Conservation (phyloP, 2,888 invertebrate species). For the Syritta pipiens region DNA sequence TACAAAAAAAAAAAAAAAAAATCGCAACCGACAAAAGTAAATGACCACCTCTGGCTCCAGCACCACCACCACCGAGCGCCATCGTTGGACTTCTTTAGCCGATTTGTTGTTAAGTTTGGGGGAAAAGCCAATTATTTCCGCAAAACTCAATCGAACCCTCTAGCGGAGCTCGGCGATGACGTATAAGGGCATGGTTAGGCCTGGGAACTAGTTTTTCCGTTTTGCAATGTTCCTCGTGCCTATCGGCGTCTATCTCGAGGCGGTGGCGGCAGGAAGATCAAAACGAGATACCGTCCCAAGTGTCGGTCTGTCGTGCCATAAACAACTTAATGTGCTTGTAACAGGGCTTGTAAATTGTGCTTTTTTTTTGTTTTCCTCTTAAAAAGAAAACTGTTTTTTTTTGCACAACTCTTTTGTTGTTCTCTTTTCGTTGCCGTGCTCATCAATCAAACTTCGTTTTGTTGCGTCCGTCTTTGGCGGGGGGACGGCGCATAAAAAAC, state of each 20-base stretch:
- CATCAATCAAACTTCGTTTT: constrained; percentile 47
- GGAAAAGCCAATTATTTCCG: constrained; percentile 25
- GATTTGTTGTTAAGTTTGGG: no score
- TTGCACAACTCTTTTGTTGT: constrained; percentile 5
- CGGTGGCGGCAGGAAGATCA: constrained; percentile 33
- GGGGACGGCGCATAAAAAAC: constrained; percentile 39
- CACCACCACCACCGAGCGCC: constrained; percentile 1
- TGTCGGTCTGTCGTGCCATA: constrained; percentile 45
- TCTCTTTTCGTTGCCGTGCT: constrained; percentile 1
- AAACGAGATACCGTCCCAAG: constrained; percentile 59
- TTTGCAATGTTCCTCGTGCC: not conserved
- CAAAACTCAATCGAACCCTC: not conserved
- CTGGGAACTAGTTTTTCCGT: not conserved
- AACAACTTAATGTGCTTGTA: constrained; percentile 62
- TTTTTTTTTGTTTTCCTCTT: not conserved
- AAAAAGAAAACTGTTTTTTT: no score
- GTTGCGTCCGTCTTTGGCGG: constrained; percentile 26
- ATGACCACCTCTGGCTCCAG: constrained; percentile 13
- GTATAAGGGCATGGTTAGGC: constrained; percentile 10
- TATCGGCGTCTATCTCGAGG: no score
- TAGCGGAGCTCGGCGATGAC: not conserved
- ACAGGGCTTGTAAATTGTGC: constrained; percentile 36
- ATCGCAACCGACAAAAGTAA: constrained; percentile 7
- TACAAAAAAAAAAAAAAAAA: constrained; percentile 2
- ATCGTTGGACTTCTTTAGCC: no score